Percentiles rank a stretch among this genome's conserved stretches.
These are phyloP conservation scores for Emys orbicularis DNA, from an alignment of 2,797 vertebrate species.

Conservation along the genomic window DNA sequence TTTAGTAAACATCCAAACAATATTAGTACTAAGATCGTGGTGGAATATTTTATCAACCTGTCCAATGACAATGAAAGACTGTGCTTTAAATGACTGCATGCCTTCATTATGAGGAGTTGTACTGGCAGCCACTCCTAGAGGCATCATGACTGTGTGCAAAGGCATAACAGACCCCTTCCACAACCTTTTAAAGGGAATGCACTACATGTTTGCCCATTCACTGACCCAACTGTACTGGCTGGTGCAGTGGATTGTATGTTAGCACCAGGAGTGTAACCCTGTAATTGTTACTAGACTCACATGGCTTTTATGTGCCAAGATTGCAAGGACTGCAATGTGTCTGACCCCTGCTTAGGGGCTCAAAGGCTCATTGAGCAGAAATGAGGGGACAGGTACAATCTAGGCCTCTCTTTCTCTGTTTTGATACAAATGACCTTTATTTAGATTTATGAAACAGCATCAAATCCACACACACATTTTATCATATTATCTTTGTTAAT, in stretches of 20 bases:
- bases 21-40: neutral
- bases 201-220: neutral
- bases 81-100: neutral
- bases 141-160: neutral
- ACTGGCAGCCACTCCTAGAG: neutral
- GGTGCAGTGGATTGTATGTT: neutral
- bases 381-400: neutral
- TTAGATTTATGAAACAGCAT: neutral
- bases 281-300: neutral
- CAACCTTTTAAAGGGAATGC: neutral
- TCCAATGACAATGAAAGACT: neutral
- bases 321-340: neutral
- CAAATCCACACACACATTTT: neutral
- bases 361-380: neutral
- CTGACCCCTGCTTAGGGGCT: neutral
- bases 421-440: neutral
- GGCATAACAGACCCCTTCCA: neutral
- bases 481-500: neutral
- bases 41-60: neutral
- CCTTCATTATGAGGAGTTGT: neutral
- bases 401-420: neutral
- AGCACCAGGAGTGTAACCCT: neutral
- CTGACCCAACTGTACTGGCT: neutral
- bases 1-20: neutral
- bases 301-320: neutral